A percentile compares a stretch with the other conserved stretches of the same genome.
Conservation (phyloP, 2,888 invertebrate genomes). For the Trissolcus japonicus region DNA sequence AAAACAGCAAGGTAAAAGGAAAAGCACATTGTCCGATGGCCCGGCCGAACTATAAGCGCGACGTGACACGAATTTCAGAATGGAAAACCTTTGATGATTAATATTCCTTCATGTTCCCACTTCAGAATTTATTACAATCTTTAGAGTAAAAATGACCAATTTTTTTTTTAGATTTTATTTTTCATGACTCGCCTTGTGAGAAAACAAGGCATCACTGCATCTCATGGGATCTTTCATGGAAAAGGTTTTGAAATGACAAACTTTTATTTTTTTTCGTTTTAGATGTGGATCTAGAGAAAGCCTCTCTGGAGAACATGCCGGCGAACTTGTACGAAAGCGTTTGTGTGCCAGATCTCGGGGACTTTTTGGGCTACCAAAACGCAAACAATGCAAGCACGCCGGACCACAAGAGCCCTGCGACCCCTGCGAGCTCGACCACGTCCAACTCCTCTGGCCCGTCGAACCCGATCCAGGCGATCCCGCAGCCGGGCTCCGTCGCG, state of each 20-base stretch:
- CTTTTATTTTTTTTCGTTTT: conserved; percentile 38
- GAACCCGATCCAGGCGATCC: conserved; percentile 52
- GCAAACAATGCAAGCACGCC: conserved; percentile 66
- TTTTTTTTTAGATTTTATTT: no score
- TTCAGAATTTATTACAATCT: conserved; percentile 1
- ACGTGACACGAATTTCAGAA: conserved; percentile 30
- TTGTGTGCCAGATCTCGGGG: conserved; percentile 86
- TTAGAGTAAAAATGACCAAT: conserved; percentile 1
- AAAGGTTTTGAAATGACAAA: not conserved
- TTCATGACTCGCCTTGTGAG: not conserved
- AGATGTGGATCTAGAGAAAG: conserved; percentile 89
- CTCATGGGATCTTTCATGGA: no score
- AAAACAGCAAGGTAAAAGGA: conserved; percentile 40
- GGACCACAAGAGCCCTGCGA: conserved; percentile 76
- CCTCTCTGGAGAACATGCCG: conserved; percentile 84
- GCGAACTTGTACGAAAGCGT: conserved; percentile 88
- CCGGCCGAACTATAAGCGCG: conserved; percentile 5
- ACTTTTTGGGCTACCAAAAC: conserved; percentile 80
- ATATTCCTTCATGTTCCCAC: conserved; percentile 16
- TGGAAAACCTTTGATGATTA: conserved; percentile 30
- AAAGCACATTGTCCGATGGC: conserved; percentile 29
- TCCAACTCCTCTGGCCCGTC: conserved; percentile 64
- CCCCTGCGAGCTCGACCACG: conserved; percentile 72
- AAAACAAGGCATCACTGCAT: not conserved
- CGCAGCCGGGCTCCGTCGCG: conserved; percentile 37